A percentile compares a stretch with the other conserved stretches of the same genome.
Evolutionary conservation across 2,113 vertebrate genomes (phyloP).

Genomic region (Eudorcas thomsonii): DNA sequence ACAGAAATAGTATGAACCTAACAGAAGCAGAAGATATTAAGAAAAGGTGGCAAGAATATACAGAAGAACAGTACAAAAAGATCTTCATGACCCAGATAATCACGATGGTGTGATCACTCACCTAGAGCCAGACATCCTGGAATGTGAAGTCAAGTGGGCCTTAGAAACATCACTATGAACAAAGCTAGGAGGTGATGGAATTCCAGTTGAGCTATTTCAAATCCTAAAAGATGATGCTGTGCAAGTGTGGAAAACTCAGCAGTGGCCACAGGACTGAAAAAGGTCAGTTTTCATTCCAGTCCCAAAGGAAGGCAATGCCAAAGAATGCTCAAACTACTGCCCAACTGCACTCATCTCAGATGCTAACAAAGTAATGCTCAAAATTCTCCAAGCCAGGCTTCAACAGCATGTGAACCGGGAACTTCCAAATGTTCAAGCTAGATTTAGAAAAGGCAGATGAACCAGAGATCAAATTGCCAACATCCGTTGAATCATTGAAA

Average conservation of each 20-base stretch:
- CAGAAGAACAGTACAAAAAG: neutral
- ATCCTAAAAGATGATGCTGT: neutral
- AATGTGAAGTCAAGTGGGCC: neutral
- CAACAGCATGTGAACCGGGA: neutral
- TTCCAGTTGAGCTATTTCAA: neutral
- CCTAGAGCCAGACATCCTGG: neutral
- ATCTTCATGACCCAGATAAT: neutral
- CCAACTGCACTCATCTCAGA: neutral
- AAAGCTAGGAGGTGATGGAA: neutral
- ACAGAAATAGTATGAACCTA: neutral
- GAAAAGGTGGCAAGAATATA: neutral
- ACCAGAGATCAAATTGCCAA: neutral
- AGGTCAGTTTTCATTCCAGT: neutral
- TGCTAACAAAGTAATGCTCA: neutral
- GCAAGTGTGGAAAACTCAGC: neutral
- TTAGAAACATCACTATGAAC: neutral
- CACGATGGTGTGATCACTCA: neutral
- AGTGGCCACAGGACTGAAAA: neutral
- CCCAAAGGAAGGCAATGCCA: neutral
- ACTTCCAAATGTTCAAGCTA: neutral
- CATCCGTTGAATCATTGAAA: fast-evolving
- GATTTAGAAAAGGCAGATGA: neutral
- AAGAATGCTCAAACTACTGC: neutral
- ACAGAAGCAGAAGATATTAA: neutral
- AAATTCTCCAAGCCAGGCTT: neutral